Evolutionary conservation across 2,113 vertebrate species (phyloP).

Genomic region (Hippocampus guttulatus): DNA sequence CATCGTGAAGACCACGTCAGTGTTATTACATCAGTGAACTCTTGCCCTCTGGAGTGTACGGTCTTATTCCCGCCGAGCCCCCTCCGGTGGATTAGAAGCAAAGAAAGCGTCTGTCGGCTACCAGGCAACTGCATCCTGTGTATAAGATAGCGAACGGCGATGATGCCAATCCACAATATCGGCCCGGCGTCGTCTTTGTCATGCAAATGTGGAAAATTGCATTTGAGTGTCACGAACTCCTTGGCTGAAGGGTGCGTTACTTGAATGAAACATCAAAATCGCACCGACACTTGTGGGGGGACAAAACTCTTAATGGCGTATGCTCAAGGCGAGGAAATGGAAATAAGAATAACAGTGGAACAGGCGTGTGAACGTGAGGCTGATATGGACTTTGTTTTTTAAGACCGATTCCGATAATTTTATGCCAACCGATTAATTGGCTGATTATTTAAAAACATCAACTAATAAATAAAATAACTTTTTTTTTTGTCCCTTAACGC

Average conservation of each 20-base stretch:
- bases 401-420: too few species aligned
- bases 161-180: constrained; percentile 4
- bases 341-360: constrained; percentile 25
- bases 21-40: constrained; percentile 41
- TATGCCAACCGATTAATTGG: too few species aligned
- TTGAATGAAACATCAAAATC: constrained; percentile 54
- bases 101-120: constrained; percentile 36
- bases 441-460: too few species aligned
- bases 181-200: constrained; percentile 39
- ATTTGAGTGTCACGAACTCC: constrained; percentile 34
- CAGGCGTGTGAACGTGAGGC: constrained; percentile 8
- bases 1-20: not conserved
- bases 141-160: constrained; percentile 19
- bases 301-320: constrained; percentile 20
- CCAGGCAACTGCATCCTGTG: constrained; percentile 52
- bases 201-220: constrained; percentile 47
- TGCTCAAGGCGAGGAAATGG: constrained; percentile 17
- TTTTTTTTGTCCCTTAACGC: too few species aligned
- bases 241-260: constrained; percentile 40
- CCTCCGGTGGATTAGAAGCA: constrained; percentile 30
- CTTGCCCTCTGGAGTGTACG: constrained; percentile 40
- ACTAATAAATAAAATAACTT: too few species aligned
- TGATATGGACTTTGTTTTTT: not conserved
- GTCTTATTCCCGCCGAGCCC: constrained; percentile 54
- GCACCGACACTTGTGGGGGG: not conserved